Conservation (phyloP, 2,888 invertebrate species). For the Ichneumoninae sp. region DNA sequence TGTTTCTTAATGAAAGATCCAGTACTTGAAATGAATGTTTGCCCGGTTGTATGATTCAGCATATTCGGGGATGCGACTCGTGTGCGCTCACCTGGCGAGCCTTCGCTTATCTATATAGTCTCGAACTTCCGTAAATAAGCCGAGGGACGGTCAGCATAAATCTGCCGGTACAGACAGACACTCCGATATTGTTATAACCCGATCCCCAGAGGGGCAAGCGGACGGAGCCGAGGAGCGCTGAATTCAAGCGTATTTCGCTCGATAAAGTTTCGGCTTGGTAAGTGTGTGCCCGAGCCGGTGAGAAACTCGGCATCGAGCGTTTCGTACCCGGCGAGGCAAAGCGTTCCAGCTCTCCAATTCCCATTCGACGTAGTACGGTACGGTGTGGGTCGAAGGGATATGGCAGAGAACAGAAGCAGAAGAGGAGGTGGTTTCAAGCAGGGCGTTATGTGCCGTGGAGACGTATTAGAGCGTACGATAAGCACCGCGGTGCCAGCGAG, state of each 20-base stretch:
- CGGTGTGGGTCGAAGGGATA: conserved; percentile 40
- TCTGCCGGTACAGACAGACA: conserved; percentile 12
- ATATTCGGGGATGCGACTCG: conserved; percentile 5
- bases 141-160: conserved; percentile 21
- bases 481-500: conserved; percentile 68
- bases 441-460: conserved; percentile 63
- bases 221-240: background rate
- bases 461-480: conserved; percentile 75
- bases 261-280: conserved; percentile 71
- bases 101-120: background rate
- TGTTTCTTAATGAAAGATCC: too few relatives aligned
- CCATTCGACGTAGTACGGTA: conserved; percentile 53
- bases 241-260: conserved; percentile 45
- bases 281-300: conserved; percentile 44
- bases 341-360: conserved; percentile 55
- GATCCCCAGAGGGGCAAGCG: conserved; percentile 28
- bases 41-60: background rate
- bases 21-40: background rate
- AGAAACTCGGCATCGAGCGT: conserved; percentile 48
- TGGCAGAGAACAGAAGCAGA: conserved; percentile 27
- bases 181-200: conserved; percentile 53
- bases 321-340: conserved; percentile 42
- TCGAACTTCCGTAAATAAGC: conserved; percentile 21
- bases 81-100: conserved; percentile 32
- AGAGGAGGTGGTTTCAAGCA: conserved; percentile 37